Percentiles rank a stretch among this genome's conserved stretches.
Evolutionary conservation across 2,797 vertebrate species (phyloP).

Genomic region (Diplodus puntazzo): DNA sequence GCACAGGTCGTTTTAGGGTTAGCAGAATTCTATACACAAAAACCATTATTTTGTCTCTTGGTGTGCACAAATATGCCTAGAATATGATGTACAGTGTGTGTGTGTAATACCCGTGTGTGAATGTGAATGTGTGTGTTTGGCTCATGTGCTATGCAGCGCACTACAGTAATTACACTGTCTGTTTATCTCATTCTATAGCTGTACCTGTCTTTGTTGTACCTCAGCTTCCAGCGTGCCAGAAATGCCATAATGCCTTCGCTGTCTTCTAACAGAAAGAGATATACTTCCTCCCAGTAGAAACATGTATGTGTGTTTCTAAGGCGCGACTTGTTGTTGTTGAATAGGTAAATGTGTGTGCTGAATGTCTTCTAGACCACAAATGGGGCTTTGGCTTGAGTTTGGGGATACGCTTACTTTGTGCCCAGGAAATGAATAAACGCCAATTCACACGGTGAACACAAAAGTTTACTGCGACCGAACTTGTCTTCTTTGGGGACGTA

Average conservation of each 20-base stretch:
- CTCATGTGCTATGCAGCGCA: slow-evolving; percentile 40
- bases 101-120: slow-evolving; percentile 22
- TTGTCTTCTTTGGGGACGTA: not conserved
- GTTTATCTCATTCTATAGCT: slow-evolving; percentile 61
- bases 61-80: slow-evolving; percentile 29
- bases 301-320: slow-evolving; percentile 12
- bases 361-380: slow-evolving; percentile 37
- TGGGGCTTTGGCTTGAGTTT: slow-evolving; percentile 16
- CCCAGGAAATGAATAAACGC: slow-evolving; percentile 17
- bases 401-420: slow-evolving; percentile 6
- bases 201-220: slow-evolving; percentile 61
- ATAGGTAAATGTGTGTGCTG: slow-evolving; percentile 34
- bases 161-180: slow-evolving; percentile 68
- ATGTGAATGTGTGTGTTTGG: slow-evolving; percentile 37
- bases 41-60: slow-evolving; percentile 21
- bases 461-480: not conserved
- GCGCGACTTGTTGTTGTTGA: slow-evolving; percentile 23
- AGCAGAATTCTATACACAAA: slow-evolving; percentile 42
- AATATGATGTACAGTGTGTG: slow-evolving; percentile 32
- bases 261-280: slow-evolving; percentile 51
- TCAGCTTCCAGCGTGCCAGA: slow-evolving; percentile 44
- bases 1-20: slow-evolving; percentile 47
- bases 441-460: not conserved
- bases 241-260: slow-evolving; percentile 37
- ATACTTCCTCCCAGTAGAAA: slow-evolving; percentile 40